Evolutionary conservation across 2,113 vertebrate species (phyloP), one percentile per base, ranked within the genome.

Genomic region (Xiphophorus maculatus): DNA sequence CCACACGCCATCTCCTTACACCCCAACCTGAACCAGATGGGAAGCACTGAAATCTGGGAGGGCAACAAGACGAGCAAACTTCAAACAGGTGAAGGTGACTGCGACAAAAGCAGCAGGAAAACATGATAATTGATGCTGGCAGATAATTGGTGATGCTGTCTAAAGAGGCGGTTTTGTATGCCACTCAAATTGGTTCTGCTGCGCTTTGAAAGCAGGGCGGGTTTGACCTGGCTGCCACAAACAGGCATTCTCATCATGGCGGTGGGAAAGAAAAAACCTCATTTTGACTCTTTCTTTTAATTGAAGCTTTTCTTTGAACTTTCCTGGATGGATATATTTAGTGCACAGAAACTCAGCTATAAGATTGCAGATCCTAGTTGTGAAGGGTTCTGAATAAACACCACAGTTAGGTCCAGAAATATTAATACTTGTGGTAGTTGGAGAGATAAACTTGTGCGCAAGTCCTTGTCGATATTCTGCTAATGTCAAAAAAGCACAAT

Each of bases 31-130:
- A 48, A 58, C 48, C 68, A 69, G 29, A 69, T 35, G 48, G 48
- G 48, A n/a, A 13, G 51, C 22, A 8, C 51, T 58, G 51, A 3
- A 69, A 67, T 66, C 64, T 72, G 63, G 58, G 44, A 71, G 70
- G 12, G 33, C 35, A 80, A 32, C 32, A 28, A 61, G 30, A 30
- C 11, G 6, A 77, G 69, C 67, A 54, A 76, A 87, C 66, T 79
- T 79, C 58, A 77, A 78, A 83, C n/a, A 73, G 71, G 79, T 88
- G 87, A 88, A 89, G 85, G 80, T 88, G 84, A 90, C 72, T 84
- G 80, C 69, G 42, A 69, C 82, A 65, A 67, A 62, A 66, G 17
- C 66, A 51, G 70, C 30, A 7, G 63, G 32, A 68, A 73, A 75
- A 82, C 61, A 2, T 42, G 75, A 73, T 67, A 74, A 84, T 40